These are phyloP conservation scores for Triplophysa yarkandensis DNA, from an alignment of 2,797 vertebrate genomes.

Conservation along the genomic window DNA sequence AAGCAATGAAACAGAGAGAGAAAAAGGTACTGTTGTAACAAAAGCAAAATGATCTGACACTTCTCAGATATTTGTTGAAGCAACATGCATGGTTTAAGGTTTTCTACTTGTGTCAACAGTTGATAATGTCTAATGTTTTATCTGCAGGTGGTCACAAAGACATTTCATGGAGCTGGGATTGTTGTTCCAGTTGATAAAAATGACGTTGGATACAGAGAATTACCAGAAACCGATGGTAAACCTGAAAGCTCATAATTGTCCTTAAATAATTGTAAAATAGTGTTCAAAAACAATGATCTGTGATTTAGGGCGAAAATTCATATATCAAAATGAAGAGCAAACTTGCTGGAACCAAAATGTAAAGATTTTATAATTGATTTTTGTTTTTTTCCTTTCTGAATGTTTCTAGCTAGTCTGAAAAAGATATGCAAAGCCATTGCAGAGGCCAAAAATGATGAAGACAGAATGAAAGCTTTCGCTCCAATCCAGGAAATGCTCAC, in stretches of 20 bases:
- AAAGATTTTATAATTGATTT: not conserved
- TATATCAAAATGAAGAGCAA: not conserved
- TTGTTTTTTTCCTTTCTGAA: not conserved
- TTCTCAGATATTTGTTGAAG: not conserved
- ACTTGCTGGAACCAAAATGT: not conserved
- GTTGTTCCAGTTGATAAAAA: conserved; percentile 96
- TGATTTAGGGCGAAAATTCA: not conserved
- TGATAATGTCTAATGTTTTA: not conserved
- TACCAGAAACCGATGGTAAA: conserved; percentile 91
- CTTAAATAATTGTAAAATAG: not conserved
- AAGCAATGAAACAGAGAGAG: conserved; percentile 89
- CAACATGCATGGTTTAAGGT: not conserved
- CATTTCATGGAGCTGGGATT: conserved; percentile 91
- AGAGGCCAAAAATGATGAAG: conserved; percentile 85
- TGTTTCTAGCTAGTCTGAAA: conserved; percentile 81
- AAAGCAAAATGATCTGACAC: not conserved
- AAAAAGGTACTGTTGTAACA: conserved; percentile 78
- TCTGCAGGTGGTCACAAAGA: conserved; percentile 89
- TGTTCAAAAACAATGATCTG: not conserved
- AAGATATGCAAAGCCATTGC: conserved; percentile 90
- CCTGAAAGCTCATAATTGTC: not conserved
- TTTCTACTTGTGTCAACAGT: not conserved
- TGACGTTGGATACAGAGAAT: conserved; percentile 94
- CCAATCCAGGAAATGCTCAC: conserved; percentile 95
- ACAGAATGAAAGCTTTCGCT: conserved; percentile 89